A percentile compares a stretch with the other conserved stretches of the same genome.
Conservation (phyloP, 2,797 vertebrate genomes). For the Oreonectes daqikongensis region DNA sequence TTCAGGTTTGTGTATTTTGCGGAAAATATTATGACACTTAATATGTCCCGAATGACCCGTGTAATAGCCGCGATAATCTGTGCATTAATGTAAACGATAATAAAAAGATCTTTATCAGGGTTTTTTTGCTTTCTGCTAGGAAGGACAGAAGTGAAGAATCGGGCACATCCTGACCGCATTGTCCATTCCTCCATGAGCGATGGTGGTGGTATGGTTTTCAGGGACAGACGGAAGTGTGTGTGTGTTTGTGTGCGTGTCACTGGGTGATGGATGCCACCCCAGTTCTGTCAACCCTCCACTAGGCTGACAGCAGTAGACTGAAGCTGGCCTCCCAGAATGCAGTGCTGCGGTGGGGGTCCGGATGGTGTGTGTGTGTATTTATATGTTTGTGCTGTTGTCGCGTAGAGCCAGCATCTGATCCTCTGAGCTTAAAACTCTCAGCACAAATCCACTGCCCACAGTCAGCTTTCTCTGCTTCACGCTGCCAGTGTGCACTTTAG, state of each 20-base stretch:
- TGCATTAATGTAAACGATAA: not conserved
- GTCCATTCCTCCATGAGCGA: conserved; percentile 34
- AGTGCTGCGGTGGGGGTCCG: conserved; percentile 22
- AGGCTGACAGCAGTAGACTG: conserved; percentile 53
- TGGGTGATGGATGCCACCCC: conserved; percentile 50
- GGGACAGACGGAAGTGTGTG: conserved; percentile 24
- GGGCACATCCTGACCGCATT: conserved; percentile 14
- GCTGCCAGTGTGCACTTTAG: conserved; percentile 33
- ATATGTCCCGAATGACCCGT: conserved; percentile 39
- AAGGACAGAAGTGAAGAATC: conserved; percentile 9
- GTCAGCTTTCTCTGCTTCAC: conserved; percentile 34
- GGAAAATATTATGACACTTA: conserved; percentile 45
- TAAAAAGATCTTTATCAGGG: not conserved
- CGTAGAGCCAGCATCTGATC: conserved; percentile 33
- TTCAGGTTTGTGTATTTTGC: conserved; percentile 15
- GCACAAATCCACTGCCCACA: not conserved
- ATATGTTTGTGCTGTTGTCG: conserved; percentile 26
- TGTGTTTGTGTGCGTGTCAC: conserved; percentile 35
- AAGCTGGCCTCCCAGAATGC: conserved; percentile 46
- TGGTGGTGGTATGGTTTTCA: conserved; percentile 36
- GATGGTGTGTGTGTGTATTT: not conserved
- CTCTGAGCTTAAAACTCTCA: conserved; percentile 35
- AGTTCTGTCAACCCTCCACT: conserved; percentile 50
- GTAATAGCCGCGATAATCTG: not conserved
- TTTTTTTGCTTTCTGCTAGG: not conserved